Evolutionary conservation across 2,113 vertebrate genomes (phyloP).

Genomic region (Spea bombifrons): DNA sequence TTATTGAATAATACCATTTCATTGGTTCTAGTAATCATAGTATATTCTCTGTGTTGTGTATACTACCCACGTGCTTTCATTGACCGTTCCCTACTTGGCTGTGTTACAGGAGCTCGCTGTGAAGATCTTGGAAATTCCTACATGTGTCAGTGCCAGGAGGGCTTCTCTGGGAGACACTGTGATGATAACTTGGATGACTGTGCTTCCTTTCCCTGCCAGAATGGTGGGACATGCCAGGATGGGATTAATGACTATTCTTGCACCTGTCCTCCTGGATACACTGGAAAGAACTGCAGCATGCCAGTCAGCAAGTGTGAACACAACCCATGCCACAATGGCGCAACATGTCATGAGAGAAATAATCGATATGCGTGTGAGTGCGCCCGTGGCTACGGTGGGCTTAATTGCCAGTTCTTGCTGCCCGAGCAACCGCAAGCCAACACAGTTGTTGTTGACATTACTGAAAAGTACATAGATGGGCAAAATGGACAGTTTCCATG

Average conservation of each 20-base stretch:
- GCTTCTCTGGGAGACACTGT: conserved; percentile 86
- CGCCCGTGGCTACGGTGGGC: conserved; percentile 82
- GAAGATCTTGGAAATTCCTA: conserved; percentile 88
- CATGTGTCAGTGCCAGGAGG: conserved; percentile 86
- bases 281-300: conserved; percentile 87
- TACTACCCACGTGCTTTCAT: background rate
- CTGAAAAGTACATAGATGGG: conserved; percentile 70
- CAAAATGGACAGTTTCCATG: conserved; percentile 80
- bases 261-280: conserved; percentile 89
- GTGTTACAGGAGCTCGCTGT: conserved; percentile 81
- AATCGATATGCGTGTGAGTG: conserved; percentile 89
- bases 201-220: conserved; percentile 81
- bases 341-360: conserved; percentile 88
- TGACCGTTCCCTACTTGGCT: conserved; percentile 11
- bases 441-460: conserved; percentile 70
- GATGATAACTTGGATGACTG: conserved; percentile 81
- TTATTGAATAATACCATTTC: too few relatives aligned
- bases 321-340: conserved; percentile 92
- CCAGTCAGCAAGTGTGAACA: conserved; percentile 85
- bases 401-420: conserved; percentile 93
- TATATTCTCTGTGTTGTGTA: background rate
- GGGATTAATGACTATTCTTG: conserved; percentile 82
- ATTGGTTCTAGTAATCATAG: too few relatives aligned
- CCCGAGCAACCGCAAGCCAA: conserved; percentile 72
- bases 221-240: conserved; percentile 90